A percentile compares a stretch with the other conserved stretches of the same genome.
Conservation (phyloP, 2,888 invertebrate genomes). For the Epistrophe eligans region DNA sequence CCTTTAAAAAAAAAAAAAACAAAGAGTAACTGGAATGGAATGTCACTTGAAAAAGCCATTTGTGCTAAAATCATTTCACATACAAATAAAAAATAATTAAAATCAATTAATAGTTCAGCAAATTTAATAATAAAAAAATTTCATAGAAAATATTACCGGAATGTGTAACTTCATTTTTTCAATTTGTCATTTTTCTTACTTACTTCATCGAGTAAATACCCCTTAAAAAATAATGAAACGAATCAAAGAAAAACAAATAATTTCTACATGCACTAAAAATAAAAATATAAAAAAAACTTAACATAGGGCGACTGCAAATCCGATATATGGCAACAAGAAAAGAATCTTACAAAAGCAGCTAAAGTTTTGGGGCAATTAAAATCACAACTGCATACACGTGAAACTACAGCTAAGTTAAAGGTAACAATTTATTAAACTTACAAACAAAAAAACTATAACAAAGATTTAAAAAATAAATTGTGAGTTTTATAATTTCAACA, state of each 20-base stretch:
- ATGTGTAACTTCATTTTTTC: slow-evolving; percentile 48
- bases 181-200: slow-evolving; percentile 39
- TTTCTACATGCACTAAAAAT: slow-evolving; percentile 40
- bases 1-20: slow-evolving; percentile 14
- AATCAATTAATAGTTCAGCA: slow-evolving; percentile 25
- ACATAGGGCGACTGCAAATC: slow-evolving; percentile 84
- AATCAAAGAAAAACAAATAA: slow-evolving; percentile 47
- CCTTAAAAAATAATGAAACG: background rate
- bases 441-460: slow-evolving; percentile 20
- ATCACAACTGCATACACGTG: slow-evolving; percentile 84
- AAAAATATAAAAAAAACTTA: slow-evolving; percentile 73
- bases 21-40: slow-evolving; percentile 52
- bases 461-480: slow-evolving; percentile 47
- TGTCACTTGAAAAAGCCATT: slow-evolving; percentile 30
- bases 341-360: slow-evolving; percentile 85
- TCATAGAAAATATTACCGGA: slow-evolving; percentile 51
- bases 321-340: slow-evolving; percentile 85
- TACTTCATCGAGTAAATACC: slow-evolving; percentile 21
- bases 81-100: background rate
- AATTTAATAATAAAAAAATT: slow-evolving; percentile 18
- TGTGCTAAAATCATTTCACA: slow-evolving; percentile 30
- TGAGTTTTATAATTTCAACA: slow-evolving; percentile 25
- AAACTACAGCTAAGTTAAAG: slow-evolving; percentile 84
- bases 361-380: slow-evolving; percentile 85
- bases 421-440: slow-evolving; percentile 79